Evolutionary conservation across 2,888 invertebrate genomes (phyloP).

Genomic region (Drosophila emarginata): DNA sequence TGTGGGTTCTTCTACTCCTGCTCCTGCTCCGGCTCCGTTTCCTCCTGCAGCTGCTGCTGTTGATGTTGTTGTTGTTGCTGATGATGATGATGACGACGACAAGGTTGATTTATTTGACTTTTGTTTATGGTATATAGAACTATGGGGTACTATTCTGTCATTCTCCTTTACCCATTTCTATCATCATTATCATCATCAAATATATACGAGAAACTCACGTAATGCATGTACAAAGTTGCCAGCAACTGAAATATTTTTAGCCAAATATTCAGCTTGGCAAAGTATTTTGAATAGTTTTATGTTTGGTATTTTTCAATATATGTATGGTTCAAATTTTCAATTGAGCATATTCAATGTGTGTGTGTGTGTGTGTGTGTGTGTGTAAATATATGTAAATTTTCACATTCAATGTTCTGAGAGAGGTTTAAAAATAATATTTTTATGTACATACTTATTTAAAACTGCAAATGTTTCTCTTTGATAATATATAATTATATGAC

Average conservation of each 20-base stretch:
- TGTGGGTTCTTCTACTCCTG: not conserved
- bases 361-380: too few relatives aligned
- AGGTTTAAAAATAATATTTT: not conserved
- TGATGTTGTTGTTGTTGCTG: constrained; percentile 55
- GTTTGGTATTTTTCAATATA: constrained; percentile 12
- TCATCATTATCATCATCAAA: not conserved
- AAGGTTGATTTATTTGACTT: constrained; percentile 68
- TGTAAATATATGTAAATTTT: not conserved
- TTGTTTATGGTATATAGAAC: constrained; percentile 63
- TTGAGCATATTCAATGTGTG: not conserved
- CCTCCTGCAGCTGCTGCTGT: constrained; percentile 29
- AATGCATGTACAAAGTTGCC: constrained; percentile 17
- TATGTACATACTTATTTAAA: not conserved
- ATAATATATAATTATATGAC: not conserved
- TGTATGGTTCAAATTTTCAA: not conserved
- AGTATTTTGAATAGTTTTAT: constrained; percentile 10
- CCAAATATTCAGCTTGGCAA: constrained; percentile 1
- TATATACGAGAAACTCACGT: not conserved
- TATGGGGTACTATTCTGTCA: constrained; percentile 43
- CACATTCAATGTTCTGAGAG: not conserved
- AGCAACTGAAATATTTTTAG: constrained; percentile 9
- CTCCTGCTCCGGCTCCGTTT: not conserved
- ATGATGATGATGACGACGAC: constrained; percentile 55
- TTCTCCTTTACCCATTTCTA: not conserved
- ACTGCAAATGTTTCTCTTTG: not conserved